Evolutionary conservation across 2,113 vertebrate genomes (phyloP).

Genomic region (Pseudolaguvia tuberculata): DNA sequence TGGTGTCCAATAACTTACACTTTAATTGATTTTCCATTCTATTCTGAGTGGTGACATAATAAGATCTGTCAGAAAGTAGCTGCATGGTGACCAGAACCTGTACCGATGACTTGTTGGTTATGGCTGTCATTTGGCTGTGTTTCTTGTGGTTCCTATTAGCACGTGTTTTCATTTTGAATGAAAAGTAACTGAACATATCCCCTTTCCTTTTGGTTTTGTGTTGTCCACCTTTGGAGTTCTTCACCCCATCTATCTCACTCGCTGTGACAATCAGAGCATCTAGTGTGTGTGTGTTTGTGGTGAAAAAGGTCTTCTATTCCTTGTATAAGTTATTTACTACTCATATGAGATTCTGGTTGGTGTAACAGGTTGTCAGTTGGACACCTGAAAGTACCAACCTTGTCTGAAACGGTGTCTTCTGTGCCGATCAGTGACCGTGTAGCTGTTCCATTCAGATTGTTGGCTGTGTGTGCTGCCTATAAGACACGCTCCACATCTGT

Average conservation of each 20-base stretch:
- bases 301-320: no score
- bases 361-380: not conserved
- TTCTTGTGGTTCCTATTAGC: not conserved
- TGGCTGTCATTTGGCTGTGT: constrained; percentile 6
- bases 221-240: not conserved
- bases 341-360: not conserved
- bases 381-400: not conserved
- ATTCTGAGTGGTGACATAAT: constrained; percentile 40
- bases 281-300: not conserved
- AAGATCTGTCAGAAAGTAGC: constrained; percentile 26
- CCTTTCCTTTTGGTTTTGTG: not conserved
- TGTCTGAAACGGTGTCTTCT: not conserved
- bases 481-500: constrained; percentile 19
- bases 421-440: not conserved
- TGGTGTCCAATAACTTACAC: constrained; percentile 20
- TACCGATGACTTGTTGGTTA: constrained; percentile 15
- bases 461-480: not conserved
- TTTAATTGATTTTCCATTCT: constrained; percentile 46
- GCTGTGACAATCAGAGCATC: not conserved
- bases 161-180: constrained; percentile 12
- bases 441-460: not conserved
- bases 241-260: not conserved
- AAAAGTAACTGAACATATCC: not conserved
- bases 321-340: not conserved
- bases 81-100: constrained; percentile 19